Percentiles rank a stretch among this genome's conserved stretches.
These are phyloP conservation scores for Hylomyscus alleni DNA, from an alignment of 2,797 vertebrate species.

Conservation along the genomic window DNA sequence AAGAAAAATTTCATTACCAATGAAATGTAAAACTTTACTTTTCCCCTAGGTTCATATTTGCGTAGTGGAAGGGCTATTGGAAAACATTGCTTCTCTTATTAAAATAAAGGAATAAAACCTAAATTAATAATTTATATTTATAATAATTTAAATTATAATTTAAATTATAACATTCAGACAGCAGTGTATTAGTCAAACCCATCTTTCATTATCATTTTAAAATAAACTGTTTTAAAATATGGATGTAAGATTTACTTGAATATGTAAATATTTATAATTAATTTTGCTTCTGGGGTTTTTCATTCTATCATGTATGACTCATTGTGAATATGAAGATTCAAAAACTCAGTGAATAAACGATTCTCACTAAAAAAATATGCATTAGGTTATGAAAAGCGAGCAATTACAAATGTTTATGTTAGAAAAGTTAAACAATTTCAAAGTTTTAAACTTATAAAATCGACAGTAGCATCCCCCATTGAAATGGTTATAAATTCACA, in stretches of 20 bases:
- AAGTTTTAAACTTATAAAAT: conserved; percentile 19
- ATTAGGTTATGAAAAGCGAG: background rate
- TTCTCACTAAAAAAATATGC: conserved; percentile 19
- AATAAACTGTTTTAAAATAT: conserved; percentile 40
- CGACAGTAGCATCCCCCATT: background rate
- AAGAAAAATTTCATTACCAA: conserved; percentile 61
- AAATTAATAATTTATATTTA: background rate
- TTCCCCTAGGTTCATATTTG: conserved; percentile 70
- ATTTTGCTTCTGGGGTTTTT: conserved; percentile 54
- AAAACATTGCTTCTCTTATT: background rate
- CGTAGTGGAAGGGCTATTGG: conserved; percentile 50
- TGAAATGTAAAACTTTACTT: conserved; percentile 41
- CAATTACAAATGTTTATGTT: background rate
- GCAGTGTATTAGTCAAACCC: background rate
- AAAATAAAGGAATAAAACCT: background rate
- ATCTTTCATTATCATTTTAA: conserved; percentile 26
- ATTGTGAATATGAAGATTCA: conserved; percentile 47
- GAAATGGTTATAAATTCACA: conserved; percentile 37
- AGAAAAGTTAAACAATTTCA: background rate
- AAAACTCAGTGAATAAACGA: conserved; percentile 23
- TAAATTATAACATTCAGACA: conserved; percentile 42
- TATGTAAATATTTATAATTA: conserved; percentile 60
- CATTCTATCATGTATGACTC: background rate
- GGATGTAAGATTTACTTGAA: conserved; percentile 18
- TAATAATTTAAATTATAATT: conserved; percentile 57